Base-by-base conservation (phyloP, 2,113 vertebrate genomes). In the Ophthalmolycus amberensis region DNA sequence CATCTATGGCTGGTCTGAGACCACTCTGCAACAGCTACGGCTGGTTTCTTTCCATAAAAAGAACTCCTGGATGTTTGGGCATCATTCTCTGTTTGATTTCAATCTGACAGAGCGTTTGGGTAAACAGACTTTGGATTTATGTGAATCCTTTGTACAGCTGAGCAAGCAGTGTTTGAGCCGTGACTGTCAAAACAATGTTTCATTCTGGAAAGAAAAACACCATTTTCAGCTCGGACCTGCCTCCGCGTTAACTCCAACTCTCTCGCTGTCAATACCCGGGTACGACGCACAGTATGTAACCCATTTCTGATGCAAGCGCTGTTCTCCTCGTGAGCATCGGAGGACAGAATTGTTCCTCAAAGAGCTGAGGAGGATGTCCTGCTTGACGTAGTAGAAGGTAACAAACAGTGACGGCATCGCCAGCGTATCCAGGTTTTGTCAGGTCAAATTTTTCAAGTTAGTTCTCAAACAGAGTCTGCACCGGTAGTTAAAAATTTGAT, bases 1-100 rank as follows among this genome's bases (percentile, higher is more conserved):
- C 93, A 91, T 94, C 85, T 92, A 92, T 46, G 93, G 92, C 69
- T n/a, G 77, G 85, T 74, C 83, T 72, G 77, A 85, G 84, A 69
- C 60, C 32, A n/a, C 3, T 52, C 64, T 42, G 80, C 73, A 77
- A 68, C 71, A 73, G 83, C 84, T 76, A 70, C 63, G 69, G 75
- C 86, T 52, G 70, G 60, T 83, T 77, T 34, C 74, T 72, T 71
- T 87, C 88, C 90, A 89, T 93, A 87, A 89, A 92, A 91, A 91
- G 83, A 87, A 42, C 76, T 86, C 44, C 67, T 75, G 74, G 78
- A 81, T 75, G 71, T 82, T 75, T 71, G 75, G 81, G 77, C 75
- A 62, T 82, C 50, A 8, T 77, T 85, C 87, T 84, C 68, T 88
- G 84, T 92, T 93, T 88, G 89, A 91, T 90, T 91, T 91, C 88